A percentile compares a stretch with the other conserved stretches of the same genome.
These are phyloP conservation scores for Hypolimnas misippus DNA, from an alignment of 2,888 invertebrate genomes.

Conservation along the genomic window DNA sequence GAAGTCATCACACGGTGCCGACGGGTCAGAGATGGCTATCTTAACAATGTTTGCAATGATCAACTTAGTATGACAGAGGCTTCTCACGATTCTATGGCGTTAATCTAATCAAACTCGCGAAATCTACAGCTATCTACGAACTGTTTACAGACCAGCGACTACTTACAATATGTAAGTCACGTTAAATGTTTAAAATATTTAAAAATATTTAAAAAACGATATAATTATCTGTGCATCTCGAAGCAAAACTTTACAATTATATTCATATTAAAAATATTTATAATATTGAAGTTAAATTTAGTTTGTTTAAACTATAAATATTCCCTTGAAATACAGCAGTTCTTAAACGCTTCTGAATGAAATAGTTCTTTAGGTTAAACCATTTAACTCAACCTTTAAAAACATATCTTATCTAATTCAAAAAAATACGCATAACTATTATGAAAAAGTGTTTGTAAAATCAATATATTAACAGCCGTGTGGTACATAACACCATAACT, in stretches of 20 bases:
- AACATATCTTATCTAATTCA: too few relatives aligned
- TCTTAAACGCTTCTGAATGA: too few relatives aligned
- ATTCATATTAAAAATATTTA: neutral
- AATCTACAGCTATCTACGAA: constrained; percentile 24
- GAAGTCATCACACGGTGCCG: constrained; percentile 59
- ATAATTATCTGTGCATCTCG: neutral
- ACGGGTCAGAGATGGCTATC: constrained; percentile 68
- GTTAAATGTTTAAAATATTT: neutral
- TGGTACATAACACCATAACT: constrained; percentile 20
- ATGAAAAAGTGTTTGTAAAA: constrained; percentile 1
- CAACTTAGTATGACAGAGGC: constrained; percentile 38
- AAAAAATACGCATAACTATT: neutral
- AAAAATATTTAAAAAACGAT: too few relatives aligned
- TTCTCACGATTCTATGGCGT: constrained; percentile 42
- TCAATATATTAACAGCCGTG: constrained; percentile 7
- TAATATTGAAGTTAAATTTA: too few relatives aligned
- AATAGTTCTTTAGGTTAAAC: too few relatives aligned
- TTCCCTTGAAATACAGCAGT: too few relatives aligned
- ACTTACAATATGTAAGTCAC: constrained; percentile 19
- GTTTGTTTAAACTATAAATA: too few relatives aligned
- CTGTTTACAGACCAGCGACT: constrained; percentile 21
- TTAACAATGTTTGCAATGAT: constrained; percentile 37
- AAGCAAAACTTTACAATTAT: neutral
- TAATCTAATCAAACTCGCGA: constrained; percentile 32
- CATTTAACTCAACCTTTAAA: too few relatives aligned